These are phyloP conservation scores for Thera britannica DNA, from an alignment of 2,888 invertebrate genomes.

Conservation along the genomic window DNA sequence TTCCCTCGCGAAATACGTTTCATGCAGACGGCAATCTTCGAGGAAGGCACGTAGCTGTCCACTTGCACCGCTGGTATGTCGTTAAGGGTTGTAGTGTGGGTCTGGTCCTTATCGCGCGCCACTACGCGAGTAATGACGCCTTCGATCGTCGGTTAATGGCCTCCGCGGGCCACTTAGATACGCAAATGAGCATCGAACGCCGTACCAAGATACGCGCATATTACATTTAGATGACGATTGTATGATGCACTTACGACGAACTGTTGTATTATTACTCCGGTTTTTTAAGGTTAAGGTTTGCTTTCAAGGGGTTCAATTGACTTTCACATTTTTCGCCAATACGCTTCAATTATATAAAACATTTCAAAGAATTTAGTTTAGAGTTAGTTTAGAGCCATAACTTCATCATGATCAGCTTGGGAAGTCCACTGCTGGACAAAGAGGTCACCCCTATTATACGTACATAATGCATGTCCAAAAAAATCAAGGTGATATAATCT, in stretches of 20 bases:
- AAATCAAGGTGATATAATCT: no score
- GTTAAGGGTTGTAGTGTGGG: conserved; percentile 70
- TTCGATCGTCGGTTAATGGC: conserved; percentile 82
- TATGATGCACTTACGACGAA: conserved; percentile 24
- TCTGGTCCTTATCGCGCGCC: conserved; percentile 76
- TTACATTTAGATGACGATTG: conserved; percentile 57
- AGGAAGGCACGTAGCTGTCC: conserved; percentile 67
- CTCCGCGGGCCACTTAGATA: conserved; percentile 82
- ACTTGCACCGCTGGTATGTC: conserved; percentile 67
- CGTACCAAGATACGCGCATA: conserved; percentile 56
- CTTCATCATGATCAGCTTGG: no score
- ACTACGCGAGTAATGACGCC: conserved; percentile 80
- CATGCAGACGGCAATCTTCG: conserved; percentile 52
- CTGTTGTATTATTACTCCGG: conserved; percentile 7
- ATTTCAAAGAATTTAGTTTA: no score
- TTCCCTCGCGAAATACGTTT: conserved; percentile 45
- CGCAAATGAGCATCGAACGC: conserved; percentile 82
- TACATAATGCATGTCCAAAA: no score
- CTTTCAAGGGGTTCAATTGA: no score
- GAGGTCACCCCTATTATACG: no score
- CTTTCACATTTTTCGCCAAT: no score
- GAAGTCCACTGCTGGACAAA: no score
- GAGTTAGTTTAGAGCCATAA: no score
- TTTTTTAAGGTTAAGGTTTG: no score
- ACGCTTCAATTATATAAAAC: no score